Base-by-base conservation (phyloP, 2,113 vertebrate genomes). In the Zosterops lateralis region DNA sequence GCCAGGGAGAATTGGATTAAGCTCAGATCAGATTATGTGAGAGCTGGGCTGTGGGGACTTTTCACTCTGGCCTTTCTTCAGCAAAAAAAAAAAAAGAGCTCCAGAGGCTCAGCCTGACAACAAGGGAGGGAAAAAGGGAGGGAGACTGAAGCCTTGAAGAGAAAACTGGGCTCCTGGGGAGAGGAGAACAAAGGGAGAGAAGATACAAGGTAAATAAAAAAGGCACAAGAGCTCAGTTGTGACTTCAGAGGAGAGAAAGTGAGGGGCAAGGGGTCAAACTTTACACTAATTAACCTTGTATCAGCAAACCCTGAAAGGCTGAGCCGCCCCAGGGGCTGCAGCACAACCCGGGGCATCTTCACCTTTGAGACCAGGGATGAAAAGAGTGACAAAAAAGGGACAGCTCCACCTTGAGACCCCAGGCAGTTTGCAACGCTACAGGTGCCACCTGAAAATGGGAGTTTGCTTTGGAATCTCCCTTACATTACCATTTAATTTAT, bases 181-280 rank as follows among this genome's bases (percentile, higher is more conserved):
- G 83, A 68, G 34, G 12, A 66, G 54, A 62, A 94, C 72, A 95
- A 87, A 82, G 56, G 66, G 17, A 94, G 34, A 81, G 76, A 67
- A 95, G 28, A 77, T 34, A 80, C 40, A 87, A 90, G 83, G 83
- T 86, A 96, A 96, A 92, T 81, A 89, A 88, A 86, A 86, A 78
- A 73, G 48, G 60, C 67, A 73, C 48, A 36, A 90, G 53, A 31
- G 28, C 57, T 90, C 73, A 58, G 42, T 3, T 90, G 58, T 88
- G 72, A 74, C 64, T 84, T 84, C 82, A 81, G 60, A 83, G 84
- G 84, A 76, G 64, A 81, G 93, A 93, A 94, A 91, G 87, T 36
- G 12, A 1, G 26, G 56, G n/a, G 36, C 64, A 80, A 67, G 28
- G 34, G 88, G 82, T 94, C 86, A 93, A 71, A 42, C 54, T 60